Evolutionary conservation across 2,888 invertebrate genomes (phyloP), one percentile per base, ranked within the genome.

Genomic region (Xestia sexstrigata): DNA sequence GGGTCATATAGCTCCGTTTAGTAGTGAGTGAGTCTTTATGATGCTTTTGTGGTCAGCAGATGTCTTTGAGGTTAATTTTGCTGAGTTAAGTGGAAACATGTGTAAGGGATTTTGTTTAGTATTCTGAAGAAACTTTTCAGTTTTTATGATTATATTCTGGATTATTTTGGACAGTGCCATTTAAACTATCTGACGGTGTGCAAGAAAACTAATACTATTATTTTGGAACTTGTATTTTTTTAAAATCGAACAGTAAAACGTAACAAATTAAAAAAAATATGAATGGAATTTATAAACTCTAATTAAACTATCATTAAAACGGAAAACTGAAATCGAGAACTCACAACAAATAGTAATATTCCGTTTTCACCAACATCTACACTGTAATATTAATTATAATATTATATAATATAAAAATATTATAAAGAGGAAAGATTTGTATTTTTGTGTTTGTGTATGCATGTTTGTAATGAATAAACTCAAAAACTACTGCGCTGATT

Each of bases 1-100:
- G 63, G 63, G n/a, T 39, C 45, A 42, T 30, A 66, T 55, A 26
- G 62, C 45, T 62, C 45, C 39, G 47, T 55, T 60, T 72, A 62
- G 65, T 60, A 39, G 60, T 67, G 20, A 30, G 68, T 15, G 58
- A 30, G 13, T 55, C 70, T 49, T 74, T 69, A 66, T 35, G 55
- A 35, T 47, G 52, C 66, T 77, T 77, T 74, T 62, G 60, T 85
- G 70, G 74, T 70, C 72, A 70, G 58, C 65, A 49, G 58, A 72
- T 66, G n/a, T 42, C 26, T 63, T 73, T 80, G 72, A 42, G 47
- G 23, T 55, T 47, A 15, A 35, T 47, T 35, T 47, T 20, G 20
- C 2, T 47, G 45, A 30, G 52, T 58, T 47, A 4, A 72, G 72
- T 65, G 47, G 55, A 13, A 58, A 65, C 13, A 23, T 30, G 23